Evolutionary conservation across 2,797 vertebrate species (phyloP), one percentile per base, ranked within the genome.

Genomic region (Etheostoma nigrum): DNA sequence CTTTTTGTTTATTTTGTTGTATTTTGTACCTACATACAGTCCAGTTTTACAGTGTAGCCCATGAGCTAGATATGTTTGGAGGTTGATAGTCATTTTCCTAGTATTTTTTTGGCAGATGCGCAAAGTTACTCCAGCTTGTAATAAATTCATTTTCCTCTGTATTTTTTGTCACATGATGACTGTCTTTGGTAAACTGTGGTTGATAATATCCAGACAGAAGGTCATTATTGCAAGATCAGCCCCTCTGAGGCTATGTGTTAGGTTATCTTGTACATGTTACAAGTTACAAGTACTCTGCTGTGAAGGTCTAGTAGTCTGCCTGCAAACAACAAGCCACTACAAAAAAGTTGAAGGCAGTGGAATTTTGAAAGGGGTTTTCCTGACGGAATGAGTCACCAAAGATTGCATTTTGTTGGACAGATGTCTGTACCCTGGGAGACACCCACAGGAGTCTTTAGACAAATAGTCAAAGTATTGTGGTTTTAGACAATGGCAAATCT

Each of bases 181-280:
- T 27, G 87, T 91, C 88, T 91, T 91, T 91, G 88, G 88, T 91
- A 80, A 71, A 77, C 76, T 81, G 81, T 74, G 84, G 76, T 72
- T 55, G 74, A 72, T 61, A 18, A 57, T 59, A 65, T 85, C 76
- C 69, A 63, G 66, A 78, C 72, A 59, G 69, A 72, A 65, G 52
- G 71, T 63, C 48, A 25, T 72, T 59, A 72, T 72, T 80, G 79
- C 68, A 75, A 48, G 67, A 45, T 42, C 42, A 57, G 52, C 63
- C 55, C 33, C 61, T 75, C 52, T 42, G 18, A 62, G 62, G 57
- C 62, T 0, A 51, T 40, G 45, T 65, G 82, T 67, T 23, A 13
- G 51, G 16, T 74, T 67, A 44, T 62, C 64, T 27, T 44, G 7
- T 48, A 25, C 54, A 4, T 49, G 66, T 82, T 66, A 67, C 66